Base-by-base conservation (phyloP, 2,888 invertebrate genomes). In the Pseudanteris insignis region DNA sequence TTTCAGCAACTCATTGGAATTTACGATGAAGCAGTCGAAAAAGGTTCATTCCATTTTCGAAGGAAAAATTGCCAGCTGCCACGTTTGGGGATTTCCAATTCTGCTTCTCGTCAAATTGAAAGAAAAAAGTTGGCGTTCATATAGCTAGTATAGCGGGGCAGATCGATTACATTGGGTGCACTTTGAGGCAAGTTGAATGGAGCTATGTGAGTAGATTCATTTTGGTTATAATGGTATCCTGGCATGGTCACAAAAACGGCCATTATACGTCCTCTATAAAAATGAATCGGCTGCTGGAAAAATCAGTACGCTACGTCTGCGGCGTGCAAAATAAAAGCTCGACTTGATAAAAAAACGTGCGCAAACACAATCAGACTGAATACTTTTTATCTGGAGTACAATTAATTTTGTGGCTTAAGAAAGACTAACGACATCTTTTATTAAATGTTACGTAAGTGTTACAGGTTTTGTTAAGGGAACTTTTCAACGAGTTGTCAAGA, bases 251-350 rank as follows among this genome's bases (percentile, higher is more conserved):
- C 59, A 60, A 59, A 63, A 63, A 60, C 59, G 41, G 36, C 47
- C 63, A 61, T 57, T 58, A 65, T 65, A 63, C 58, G 48, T 63
- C 55, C 58, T 63, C 65, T 55, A 55, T 63, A 61, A 60, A 60
- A 65, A 65, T 63, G 61, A 63, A 65, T 65, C 60, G 61, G 48
- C 65, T 65, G 65, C 61, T 58, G n/a, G 58, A 53, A 47, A 61
- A 65, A 63, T 65, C 61, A 58, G 65, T 54, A 41, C 60, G 53
- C 60, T 32, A 28, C 55, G 50, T 55, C 47, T 51, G 32, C 58
- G 26, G 21, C 46, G 58, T 46, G 58, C 30, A 26, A 32, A 46
- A 6, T 8, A n/a, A n/a, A n/a, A 40, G 34, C 47, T 48, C 41
- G 50, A 44, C 51, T 58, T 29, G 9, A n/a, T n/a, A 5, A 11